These are phyloP conservation scores for Lydus trimaculatus DNA, from an alignment of 2,888 invertebrate species.

Conservation along the genomic window DNA sequence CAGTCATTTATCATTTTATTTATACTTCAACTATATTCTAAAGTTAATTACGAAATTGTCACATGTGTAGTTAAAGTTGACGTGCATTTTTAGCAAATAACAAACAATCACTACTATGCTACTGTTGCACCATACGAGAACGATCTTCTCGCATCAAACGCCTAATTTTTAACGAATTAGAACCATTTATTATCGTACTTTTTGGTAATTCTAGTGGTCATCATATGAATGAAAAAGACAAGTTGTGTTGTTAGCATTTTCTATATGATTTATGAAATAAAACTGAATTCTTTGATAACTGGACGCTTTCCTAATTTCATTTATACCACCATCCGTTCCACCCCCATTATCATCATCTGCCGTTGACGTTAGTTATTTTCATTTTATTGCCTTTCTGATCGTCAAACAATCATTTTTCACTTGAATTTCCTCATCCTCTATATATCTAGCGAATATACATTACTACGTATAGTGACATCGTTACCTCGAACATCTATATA, in stretches of 20 bases:
- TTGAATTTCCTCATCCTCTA: conserved; percentile 7
- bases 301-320: not conserved
- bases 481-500: conserved; percentile 2
- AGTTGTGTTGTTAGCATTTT: not conserved
- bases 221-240: not conserved
- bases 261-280: not conserved
- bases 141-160: no score
- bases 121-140: not conserved
- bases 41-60: conserved; percentile 38
- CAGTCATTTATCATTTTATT: conserved; percentile 50
- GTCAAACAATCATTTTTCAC: conserved; percentile 9
- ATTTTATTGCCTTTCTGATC: conserved; percentile 10
- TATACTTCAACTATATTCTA: conserved; percentile 45
- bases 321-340: not conserved
- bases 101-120: not conserved
- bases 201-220: not conserved
- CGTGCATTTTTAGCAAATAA: conserved; percentile 2
- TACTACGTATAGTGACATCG: not conserved
- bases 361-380: conserved; percentile 1
- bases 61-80: conserved; percentile 24
- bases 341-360: conserved; percentile 7
- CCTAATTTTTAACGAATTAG: no score
- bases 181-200: not conserved
- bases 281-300: not conserved
- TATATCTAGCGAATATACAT: no score